These are phyloP conservation scores for Temnothorax ravouxi DNA, from an alignment of 2,888 invertebrate species.

Conservation along the genomic window DNA sequence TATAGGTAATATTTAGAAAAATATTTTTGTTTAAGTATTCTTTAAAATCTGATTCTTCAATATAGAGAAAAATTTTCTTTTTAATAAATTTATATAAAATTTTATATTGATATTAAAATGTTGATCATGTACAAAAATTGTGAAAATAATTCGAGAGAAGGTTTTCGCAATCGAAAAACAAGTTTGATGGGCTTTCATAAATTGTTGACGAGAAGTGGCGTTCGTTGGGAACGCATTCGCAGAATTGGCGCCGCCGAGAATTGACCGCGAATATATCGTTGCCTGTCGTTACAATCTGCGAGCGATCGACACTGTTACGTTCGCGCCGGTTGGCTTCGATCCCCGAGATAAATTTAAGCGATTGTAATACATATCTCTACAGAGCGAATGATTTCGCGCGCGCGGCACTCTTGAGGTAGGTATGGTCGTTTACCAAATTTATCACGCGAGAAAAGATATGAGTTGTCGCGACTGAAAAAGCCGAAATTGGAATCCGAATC, in stretches of 20 bases:
- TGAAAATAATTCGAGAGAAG: conserved; percentile 5
- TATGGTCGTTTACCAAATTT: conserved; percentile 3
- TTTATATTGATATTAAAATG: neutral
- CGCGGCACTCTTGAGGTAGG: conserved; percentile 7
- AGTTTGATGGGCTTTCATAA: conserved; percentile 38
- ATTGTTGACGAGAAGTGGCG: conserved; percentile 34
- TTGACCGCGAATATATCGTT: conserved; percentile 54
- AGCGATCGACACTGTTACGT: conserved; percentile 38
- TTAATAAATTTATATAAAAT: neutral
- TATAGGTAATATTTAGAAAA: neutral
- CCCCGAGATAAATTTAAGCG: conserved; percentile 53
- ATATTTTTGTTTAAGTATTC: neutral
- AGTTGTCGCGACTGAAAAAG: conserved; percentile 6
- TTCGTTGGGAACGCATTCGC: conserved; percentile 35
- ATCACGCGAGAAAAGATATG: conserved; percentile 4
- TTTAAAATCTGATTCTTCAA: neutral
- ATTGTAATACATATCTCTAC: conserved; percentile 39
- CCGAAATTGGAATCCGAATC: neutral
- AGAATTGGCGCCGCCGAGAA: conserved; percentile 42
- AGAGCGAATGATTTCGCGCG: conserved; percentile 16
- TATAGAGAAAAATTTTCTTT: neutral
- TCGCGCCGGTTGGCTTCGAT: conserved; percentile 47
- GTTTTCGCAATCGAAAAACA: conserved; percentile 32
- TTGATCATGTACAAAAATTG: neutral
- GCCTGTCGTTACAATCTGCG: conserved; percentile 49